Percentiles rank a stretch among this genome's conserved stretches.
Evolutionary conservation across 2,797 vertebrate species (phyloP).

Genomic region (Diplodus puntazzo): DNA sequence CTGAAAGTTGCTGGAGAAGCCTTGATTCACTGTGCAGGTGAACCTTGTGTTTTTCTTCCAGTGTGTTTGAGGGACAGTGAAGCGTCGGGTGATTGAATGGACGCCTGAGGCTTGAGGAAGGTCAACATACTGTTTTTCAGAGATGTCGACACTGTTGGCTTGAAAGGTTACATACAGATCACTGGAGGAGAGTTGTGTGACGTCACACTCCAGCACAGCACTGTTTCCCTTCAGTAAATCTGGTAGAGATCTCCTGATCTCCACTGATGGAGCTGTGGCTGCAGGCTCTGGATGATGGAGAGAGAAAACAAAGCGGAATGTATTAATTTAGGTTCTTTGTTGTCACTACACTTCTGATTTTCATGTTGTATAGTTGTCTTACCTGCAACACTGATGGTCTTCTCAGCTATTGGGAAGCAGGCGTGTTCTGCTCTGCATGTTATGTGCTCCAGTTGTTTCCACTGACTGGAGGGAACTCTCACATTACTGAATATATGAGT

Average conservation of each 20-base stretch:
- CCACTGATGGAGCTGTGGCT: slow-evolving; percentile 46
- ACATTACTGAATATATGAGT: slow-evolving; percentile 42
- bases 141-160: slow-evolving; percentile 5
- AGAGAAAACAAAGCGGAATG: neutral
- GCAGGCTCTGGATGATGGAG: slow-evolving; percentile 51
- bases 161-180: slow-evolving; percentile 71
- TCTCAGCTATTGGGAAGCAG: slow-evolving; percentile 60
- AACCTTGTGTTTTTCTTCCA: slow-evolving; percentile 10
- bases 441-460: slow-evolving; percentile 43
- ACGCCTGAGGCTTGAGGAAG: slow-evolving; percentile 39
- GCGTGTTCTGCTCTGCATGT: slow-evolving; percentile 73
- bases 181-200: slow-evolving; percentile 60
- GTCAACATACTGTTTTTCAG: slow-evolving; percentile 38
- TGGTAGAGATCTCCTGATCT: slow-evolving; percentile 68
- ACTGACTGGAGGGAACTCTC: slow-evolving; percentile 7
- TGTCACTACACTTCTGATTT: neutral
- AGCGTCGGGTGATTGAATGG: slow-evolving; percentile 48
- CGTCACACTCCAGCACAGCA: slow-evolving; percentile 68
- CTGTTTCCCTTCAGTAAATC: slow-evolving; percentile 25
- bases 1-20: too few relatives aligned
- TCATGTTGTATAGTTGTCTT: neutral
- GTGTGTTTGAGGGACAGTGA: slow-evolving; percentile 23
- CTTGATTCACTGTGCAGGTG: slow-evolving; percentile 54
- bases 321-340: neutral
- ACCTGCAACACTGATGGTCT: slow-evolving; percentile 45